These are phyloP conservation scores for Cerceris rybyensis DNA, from an alignment of 2,888 invertebrate species.

Conservation along the genomic window DNA sequence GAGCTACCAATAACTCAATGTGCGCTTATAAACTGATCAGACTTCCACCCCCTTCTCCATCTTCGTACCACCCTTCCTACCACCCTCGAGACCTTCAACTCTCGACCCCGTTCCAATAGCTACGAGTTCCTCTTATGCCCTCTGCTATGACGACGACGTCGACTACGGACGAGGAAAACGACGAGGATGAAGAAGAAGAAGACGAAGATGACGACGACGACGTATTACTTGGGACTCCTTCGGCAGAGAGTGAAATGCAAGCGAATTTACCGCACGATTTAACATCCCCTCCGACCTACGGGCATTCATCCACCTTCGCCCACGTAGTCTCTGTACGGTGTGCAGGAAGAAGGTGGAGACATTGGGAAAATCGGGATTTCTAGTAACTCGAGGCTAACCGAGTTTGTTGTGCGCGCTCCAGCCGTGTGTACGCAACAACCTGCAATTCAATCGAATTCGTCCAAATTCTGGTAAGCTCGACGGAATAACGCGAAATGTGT, in stretches of 20 bases:
- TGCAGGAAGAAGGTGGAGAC: slow-evolving; percentile 37
- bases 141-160: slow-evolving; percentile 51
- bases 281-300: slow-evolving; percentile 72
- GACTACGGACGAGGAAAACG: slow-evolving; percentile 38
- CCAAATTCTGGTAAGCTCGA: slow-evolving; percentile 18
- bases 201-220: slow-evolving; percentile 59
- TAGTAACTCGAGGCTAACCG: slow-evolving; percentile 64
- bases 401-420: slow-evolving; percentile 56
- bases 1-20: slow-evolving; percentile 79
- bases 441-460: slow-evolving; percentile 50
- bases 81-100: slow-evolving; percentile 57
- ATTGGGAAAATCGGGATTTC: slow-evolving; percentile 51
- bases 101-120: slow-evolving; percentile 68
- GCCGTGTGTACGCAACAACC: slow-evolving; percentile 51
- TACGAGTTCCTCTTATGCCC: slow-evolving; percentile 64
- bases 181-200: slow-evolving; percentile 44
- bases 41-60: slow-evolving; percentile 63
- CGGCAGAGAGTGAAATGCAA: slow-evolving; percentile 74
- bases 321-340: slow-evolving; percentile 49
- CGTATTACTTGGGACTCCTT: slow-evolving; percentile 69
- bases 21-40: slow-evolving; percentile 79
- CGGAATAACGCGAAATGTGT: slow-evolving; percentile 10
- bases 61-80: slow-evolving; percentile 26
- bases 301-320: slow-evolving; percentile 68
- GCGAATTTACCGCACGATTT: slow-evolving; percentile 79